phyloP scores from a whole-genome alignment of 2,113 vertebrate genomes.

The Elachura formosa region DNA sequence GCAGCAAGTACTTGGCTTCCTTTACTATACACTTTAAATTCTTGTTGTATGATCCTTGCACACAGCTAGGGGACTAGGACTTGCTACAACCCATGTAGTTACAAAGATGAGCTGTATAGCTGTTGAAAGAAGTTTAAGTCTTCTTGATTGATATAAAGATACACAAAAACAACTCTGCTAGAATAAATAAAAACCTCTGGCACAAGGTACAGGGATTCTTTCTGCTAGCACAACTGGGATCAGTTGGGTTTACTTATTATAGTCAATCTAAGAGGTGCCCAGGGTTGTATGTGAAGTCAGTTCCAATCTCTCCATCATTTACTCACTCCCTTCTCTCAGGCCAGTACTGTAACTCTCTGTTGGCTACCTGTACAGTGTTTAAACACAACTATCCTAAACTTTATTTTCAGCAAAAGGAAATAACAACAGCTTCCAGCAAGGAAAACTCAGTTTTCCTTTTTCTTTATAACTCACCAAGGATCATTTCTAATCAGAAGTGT shows the following conservation, averaged over 20 bases:
- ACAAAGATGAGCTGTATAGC: neutral
- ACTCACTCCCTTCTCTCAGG: neutral
- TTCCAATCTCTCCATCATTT: neutral
- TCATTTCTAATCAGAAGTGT: neutral
- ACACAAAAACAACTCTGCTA: neutral
- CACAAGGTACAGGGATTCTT: neutral
- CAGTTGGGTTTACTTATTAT: neutral
- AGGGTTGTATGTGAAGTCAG: neutral
- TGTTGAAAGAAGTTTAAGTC: neutral
- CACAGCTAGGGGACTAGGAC: neutral
- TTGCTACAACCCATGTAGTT: neutral
- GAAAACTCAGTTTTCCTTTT: neutral
- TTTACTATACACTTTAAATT: neutral
- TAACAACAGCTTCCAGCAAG: neutral
- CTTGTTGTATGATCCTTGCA: neutral
- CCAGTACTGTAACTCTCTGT: neutral
- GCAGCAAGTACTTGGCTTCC: neutral
- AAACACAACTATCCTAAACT: neutral
- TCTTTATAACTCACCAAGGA: neutral
- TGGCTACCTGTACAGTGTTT: neutral
- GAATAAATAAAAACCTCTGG: neutral
- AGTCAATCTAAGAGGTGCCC: neutral
- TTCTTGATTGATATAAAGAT: neutral
- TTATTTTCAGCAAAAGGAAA: neutral
- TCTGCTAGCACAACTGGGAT: neutral